Evolutionary conservation across 2,113 vertebrate genomes (phyloP).

Genomic region (Paralichthys olivaceus): DNA sequence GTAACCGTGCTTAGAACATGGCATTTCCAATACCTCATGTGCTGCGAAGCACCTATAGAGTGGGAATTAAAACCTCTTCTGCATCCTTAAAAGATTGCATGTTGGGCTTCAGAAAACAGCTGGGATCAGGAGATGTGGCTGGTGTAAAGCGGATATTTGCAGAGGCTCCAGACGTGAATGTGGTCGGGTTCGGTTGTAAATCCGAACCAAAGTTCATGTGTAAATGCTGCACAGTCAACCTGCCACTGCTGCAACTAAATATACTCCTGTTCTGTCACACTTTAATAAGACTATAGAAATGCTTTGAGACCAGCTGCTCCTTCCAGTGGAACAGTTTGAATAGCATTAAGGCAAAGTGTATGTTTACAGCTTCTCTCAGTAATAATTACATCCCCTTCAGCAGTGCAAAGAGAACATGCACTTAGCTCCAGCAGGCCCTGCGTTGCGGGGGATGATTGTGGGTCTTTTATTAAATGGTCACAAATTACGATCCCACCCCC

Average conservation of each 20-base stretch:
- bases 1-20: slow-evolving; percentile 29
- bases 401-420: slow-evolving; percentile 9
- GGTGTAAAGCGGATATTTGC: slow-evolving; percentile 36
- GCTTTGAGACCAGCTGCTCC: slow-evolving; percentile 20
- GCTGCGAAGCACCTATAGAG: background rate
- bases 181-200: slow-evolving; percentile 3
- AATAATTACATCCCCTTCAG: slow-evolving; percentile 43
- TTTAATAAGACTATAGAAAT: slow-evolving; percentile 26
- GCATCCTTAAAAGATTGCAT: slow-evolving; percentile 23
- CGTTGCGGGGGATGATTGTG: slow-evolving; percentile 23
- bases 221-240: slow-evolving; percentile 25
- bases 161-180: slow-evolving; percentile 19
- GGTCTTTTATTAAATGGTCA: slow-evolving; percentile 54
- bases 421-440: slow-evolving; percentile 10
- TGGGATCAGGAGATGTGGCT: slow-evolving; percentile 21
- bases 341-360: slow-evolving; percentile 10
- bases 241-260: slow-evolving; percentile 27
- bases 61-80: background rate
- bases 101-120: slow-evolving; percentile 19
- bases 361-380: slow-evolving; percentile 52
- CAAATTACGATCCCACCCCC: slow-evolving; percentile 25
- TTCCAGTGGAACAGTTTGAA: slow-evolving; percentile 34
- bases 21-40: slow-evolving; percentile 31
- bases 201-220: slow-evolving; percentile 3
- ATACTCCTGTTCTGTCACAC: slow-evolving; percentile 5